Evolutionary conservation across 2,113 vertebrate species (phyloP).

Genomic region (Anas platyrhynchos): DNA sequence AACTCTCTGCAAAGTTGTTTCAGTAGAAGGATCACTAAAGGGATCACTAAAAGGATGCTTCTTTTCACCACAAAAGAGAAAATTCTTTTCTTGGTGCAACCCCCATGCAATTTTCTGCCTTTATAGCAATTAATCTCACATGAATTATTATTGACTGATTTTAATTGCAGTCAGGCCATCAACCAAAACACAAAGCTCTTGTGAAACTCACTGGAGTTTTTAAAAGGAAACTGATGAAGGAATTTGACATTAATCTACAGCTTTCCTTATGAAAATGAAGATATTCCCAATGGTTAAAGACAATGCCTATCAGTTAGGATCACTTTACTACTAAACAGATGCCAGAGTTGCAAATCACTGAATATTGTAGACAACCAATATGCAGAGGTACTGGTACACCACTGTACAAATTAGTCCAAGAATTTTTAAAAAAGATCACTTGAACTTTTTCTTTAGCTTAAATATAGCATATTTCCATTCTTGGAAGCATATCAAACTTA

Average conservation of each 20-base stretch:
- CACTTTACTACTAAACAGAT: not conserved
- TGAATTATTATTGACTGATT: not conserved
- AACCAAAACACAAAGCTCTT: not conserved
- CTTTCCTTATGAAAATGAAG: not conserved
- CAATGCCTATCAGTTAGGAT: not conserved
- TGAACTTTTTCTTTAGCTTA: not conserved
- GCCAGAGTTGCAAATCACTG: not conserved
- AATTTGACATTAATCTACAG: not conserved
- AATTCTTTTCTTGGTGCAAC: not conserved
- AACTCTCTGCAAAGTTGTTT: not conserved
- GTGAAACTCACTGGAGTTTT: not conserved
- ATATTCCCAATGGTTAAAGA: not conserved
- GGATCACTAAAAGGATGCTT: not conserved
- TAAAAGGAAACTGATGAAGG: not conserved
- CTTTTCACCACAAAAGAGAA: not conserved
- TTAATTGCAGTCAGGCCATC: not conserved
- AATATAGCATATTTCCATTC: not conserved
- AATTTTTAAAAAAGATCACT: not conserved
- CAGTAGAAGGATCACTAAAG: not conserved
- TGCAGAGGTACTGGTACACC: not conserved
- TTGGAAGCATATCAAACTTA: not conserved
- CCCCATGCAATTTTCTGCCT: not conserved
- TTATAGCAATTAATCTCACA: slow-evolving; percentile 28
- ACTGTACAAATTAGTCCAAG: not conserved
- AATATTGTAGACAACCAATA: not conserved